phyloP scores from a whole-genome alignment of 2,888 invertebrate genomes.

The Onchidella celtica region DNA sequence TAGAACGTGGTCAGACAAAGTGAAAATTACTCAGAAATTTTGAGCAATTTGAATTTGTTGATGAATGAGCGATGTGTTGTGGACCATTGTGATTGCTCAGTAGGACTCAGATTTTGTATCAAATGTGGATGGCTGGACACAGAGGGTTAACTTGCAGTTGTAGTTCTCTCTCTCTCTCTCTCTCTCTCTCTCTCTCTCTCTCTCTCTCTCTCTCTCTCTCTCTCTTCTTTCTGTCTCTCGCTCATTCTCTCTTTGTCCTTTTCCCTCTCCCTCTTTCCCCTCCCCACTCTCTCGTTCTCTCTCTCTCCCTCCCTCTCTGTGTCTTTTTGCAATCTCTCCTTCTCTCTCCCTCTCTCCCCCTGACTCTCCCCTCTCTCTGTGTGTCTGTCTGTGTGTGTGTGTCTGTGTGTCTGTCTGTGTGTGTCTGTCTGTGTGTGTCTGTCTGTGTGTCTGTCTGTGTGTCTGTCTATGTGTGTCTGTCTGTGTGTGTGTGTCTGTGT shows the following conservation, averaged over 20 bases:
- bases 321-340: neutral
- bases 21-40: too few species aligned
- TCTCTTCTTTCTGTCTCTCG: conserved; percentile 16
- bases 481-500: too few species aligned
- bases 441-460: too few species aligned
- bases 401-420: neutral
- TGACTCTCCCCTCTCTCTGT: neutral
- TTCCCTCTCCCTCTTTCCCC: neutral
- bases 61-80: too few species aligned
- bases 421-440: conserved; percentile 4
- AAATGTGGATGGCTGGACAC: too few species aligned
- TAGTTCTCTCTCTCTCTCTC: too few species aligned
- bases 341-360: neutral
- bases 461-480: too few species aligned
- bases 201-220: conserved; percentile 3
- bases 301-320: neutral
- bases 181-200: neutral
- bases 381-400: neutral
- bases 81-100: too few species aligned
- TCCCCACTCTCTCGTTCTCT: neutral
- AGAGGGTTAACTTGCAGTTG: too few species aligned
- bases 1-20: too few species aligned
- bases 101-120: too few species aligned
- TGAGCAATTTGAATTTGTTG: too few species aligned
- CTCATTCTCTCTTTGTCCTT: conserved; percentile 19